Conservation (phyloP, 2,797 vertebrate genomes). For the Pipistrellus pygmaeus region DNA sequence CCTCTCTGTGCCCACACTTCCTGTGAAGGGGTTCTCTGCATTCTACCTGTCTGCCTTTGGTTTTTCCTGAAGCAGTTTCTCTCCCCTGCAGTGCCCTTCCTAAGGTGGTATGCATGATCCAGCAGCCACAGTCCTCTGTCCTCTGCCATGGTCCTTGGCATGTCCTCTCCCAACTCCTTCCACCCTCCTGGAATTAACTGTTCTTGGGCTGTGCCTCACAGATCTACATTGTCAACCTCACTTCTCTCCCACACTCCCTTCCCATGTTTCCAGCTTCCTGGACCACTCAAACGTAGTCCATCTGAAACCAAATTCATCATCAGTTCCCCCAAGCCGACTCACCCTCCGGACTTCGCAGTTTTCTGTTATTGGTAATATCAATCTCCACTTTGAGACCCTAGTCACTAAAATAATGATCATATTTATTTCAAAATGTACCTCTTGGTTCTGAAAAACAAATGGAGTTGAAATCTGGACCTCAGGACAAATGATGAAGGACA, state of each 20-base stretch:
- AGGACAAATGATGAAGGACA: constrained; percentile 27
- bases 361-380: constrained; percentile 63
- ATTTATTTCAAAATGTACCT: constrained; percentile 50
- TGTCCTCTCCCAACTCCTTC: background rate
- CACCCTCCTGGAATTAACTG: background rate
- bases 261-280: background rate
- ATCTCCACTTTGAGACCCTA: constrained; percentile 20
- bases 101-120: too few relatives aligned
- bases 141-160: background rate
- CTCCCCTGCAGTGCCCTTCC: background rate
- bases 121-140: too few relatives aligned
- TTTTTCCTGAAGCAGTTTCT: background rate
- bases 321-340: background rate
- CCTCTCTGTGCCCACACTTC: background rate
- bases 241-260: background rate
- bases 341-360: background rate
- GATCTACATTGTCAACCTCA: background rate
- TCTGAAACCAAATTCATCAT: constrained; percentile 47
- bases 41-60: background rate
- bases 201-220: background rate
- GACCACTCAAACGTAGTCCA: background rate
- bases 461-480: constrained; percentile 43
- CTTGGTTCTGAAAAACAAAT: constrained; percentile 49
- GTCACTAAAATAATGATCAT: constrained; percentile 53
- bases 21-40: background rate